A percentile compares a stretch with the other conserved stretches of the same genome.
Evolutionary conservation across 1,140 invertebrate genomes (phyloP).

Genomic region (Neoseiulus cucumeris): DNA sequence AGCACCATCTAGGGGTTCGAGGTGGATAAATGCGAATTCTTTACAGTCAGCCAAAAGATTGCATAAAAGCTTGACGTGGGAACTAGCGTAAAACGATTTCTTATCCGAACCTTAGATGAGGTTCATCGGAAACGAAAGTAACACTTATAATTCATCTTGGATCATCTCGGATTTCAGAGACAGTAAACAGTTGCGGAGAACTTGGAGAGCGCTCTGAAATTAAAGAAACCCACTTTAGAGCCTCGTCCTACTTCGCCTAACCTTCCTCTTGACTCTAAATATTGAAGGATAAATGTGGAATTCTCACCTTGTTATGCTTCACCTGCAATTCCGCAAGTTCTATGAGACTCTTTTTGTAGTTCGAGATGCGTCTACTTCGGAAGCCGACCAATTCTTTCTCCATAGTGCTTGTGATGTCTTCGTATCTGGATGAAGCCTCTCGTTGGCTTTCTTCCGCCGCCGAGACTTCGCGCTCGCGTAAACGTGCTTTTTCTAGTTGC

Average conservation of each 20-base stretch:
- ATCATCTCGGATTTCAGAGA: neutral
- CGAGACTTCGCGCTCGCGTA: neutral
- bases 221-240: neutral
- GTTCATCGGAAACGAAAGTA: too few species aligned
- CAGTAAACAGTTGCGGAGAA: constrained; percentile 6
- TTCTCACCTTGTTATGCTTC: constrained; percentile 38
- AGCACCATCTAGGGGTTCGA: too few species aligned
- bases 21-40: too few species aligned
- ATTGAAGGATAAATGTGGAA: neutral
- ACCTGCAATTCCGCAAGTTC: constrained; percentile 90
- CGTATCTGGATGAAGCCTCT: constrained; percentile 81
- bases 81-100: too few species aligned
- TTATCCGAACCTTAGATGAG: too few species aligned
- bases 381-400: constrained; percentile 62
- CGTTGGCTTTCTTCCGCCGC: constrained; percentile 22
- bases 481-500: constrained; percentile 54
- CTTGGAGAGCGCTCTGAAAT: constrained; percentile 2
- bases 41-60: too few species aligned
- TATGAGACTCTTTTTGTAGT: constrained; percentile 85
- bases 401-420: constrained; percentile 76
- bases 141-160: neutral
- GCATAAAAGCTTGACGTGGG: too few species aligned
- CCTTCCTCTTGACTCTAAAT: neutral
- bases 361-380: constrained; percentile 66
- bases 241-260: neutral